Percentiles rank a stretch among this genome's conserved stretches.
Evolutionary conservation across 2,113 vertebrate species (phyloP).

Genomic region (Poicephalus meyeri): DNA sequence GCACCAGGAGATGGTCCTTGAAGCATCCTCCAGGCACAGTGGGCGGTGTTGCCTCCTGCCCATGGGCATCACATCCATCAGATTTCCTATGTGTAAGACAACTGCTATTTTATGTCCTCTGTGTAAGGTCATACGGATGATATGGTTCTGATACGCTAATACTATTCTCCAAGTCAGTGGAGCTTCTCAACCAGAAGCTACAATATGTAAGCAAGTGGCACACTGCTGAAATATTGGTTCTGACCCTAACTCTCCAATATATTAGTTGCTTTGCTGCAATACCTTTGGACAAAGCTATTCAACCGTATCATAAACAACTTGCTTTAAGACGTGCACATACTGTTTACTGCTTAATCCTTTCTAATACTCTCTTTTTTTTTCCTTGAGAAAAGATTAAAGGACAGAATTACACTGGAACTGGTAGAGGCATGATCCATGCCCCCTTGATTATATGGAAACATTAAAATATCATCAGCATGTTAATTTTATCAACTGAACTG

Average conservation of each 20-base stretch:
- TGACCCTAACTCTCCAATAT: not conserved
- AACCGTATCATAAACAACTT: not conserved
- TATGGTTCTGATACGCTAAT: not conserved
- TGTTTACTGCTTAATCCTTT: slow-evolving; percentile 45
- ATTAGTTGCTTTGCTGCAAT: slow-evolving; percentile 27
- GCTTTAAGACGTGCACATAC: slow-evolving; percentile 28
- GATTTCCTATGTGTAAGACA: not conserved
- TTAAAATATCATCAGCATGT: slow-evolving; percentile 86
- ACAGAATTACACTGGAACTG: slow-evolving; percentile 72
- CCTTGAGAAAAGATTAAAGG: slow-evolving; percentile 75
- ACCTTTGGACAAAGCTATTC: slow-evolving; percentile 55
- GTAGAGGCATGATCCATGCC: slow-evolving; percentile 79
- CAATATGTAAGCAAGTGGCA: not conserved
- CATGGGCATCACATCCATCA: no score
- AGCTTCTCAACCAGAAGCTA: not conserved
- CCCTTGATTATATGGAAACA: slow-evolving; percentile 81
- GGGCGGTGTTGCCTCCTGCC: no score
- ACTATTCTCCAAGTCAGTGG: slow-evolving; percentile 11
- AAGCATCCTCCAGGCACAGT: no score
- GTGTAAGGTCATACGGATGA: not conserved
- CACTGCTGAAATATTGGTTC: not conserved
- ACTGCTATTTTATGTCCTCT: not conserved
- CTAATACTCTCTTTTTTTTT: slow-evolving; percentile 53
- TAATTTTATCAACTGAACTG: slow-evolving; percentile 82
- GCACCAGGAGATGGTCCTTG: no score